Conservation (phyloP, 2,113 vertebrate species). For the Erythrocercus mccallii region DNA sequence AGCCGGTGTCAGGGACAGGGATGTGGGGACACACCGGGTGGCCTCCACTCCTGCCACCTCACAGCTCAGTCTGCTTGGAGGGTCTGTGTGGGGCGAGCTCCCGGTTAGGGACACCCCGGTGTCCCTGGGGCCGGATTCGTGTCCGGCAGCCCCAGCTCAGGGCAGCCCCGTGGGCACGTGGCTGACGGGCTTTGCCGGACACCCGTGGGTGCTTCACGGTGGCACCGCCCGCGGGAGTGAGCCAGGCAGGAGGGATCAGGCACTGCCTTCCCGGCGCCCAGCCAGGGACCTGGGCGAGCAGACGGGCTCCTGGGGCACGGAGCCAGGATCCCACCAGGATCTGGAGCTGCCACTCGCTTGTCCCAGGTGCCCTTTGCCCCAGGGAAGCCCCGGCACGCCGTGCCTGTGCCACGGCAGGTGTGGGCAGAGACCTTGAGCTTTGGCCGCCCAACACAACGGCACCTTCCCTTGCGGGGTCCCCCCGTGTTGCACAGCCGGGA, state of each 20-base stretch:
- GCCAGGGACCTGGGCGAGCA: background rate
- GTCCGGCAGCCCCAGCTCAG: background rate
- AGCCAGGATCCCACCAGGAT: background rate
- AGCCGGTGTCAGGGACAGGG: background rate
- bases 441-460: background rate
- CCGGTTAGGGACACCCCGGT: accelerated
- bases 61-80: accelerated
- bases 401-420: background rate
- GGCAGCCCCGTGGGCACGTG: background rate
- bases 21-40: accelerated
- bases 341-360: accelerated
- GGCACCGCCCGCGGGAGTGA: background rate
- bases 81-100: background rate
- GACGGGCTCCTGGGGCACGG: background rate
- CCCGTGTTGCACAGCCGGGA: accelerated
- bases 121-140: accelerated
- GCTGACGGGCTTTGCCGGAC: background rate
- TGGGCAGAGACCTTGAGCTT: conserved; percentile 20
- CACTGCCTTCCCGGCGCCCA: accelerated
- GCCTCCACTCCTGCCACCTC: background rate
- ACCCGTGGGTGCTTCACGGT: accelerated
- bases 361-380: background rate
- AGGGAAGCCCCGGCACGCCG: background rate
- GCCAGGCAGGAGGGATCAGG: background rate
- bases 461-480: accelerated